Evolutionary conservation across 2,113 vertebrate genomes (phyloP), one percentile per base, ranked within the genome.

Genomic region (Empidonax alnorum): DNA sequence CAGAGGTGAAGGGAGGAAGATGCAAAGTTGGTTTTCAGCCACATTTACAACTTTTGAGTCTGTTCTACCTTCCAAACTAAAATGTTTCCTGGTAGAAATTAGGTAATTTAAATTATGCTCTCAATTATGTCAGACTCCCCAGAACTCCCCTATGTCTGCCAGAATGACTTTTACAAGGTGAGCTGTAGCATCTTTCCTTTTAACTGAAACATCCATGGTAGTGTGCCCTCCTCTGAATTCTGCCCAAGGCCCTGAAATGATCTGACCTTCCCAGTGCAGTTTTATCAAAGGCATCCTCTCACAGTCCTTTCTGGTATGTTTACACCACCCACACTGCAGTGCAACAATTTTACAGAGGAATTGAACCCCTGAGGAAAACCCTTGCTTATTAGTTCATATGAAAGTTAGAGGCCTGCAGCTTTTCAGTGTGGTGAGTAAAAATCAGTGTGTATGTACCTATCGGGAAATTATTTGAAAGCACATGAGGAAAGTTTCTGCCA

Each of bases 371-470:
- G 58, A 66, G 66, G n/a, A 91, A 90, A 66, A 71, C 65, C 21
- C 8, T 14, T 75, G 24, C 41, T 77, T 67, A 23, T 80, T 86
- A 86, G 65, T 17, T 65, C 7, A 6, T 30, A 19, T 37, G 25
- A 35, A 81, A 82, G 17, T 63, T 52, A 76, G 42, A 41, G 53
- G 49, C 41, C 53, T 79, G 62, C 30, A 63, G 30, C 46, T 80
- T 80, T 79, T 76, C 27, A 15, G 41, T 6, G 19, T 22, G 19
- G 18, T 39, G 31, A 69, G 53, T 76, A 21, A 93, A 90, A 83
- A 46, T 69, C 42, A 12, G 0, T 24, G n/a, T 0, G 0, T 18
- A 13, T 49, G 84, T 72, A 1, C 42, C 35, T 66, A 3, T 81
- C 63, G 37, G 88, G 71, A 87, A 75, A 52, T 59, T 37, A 6